Conservation (phyloP, 2,888 invertebrate species). For the Scotopteryx bipunctaria region DNA sequence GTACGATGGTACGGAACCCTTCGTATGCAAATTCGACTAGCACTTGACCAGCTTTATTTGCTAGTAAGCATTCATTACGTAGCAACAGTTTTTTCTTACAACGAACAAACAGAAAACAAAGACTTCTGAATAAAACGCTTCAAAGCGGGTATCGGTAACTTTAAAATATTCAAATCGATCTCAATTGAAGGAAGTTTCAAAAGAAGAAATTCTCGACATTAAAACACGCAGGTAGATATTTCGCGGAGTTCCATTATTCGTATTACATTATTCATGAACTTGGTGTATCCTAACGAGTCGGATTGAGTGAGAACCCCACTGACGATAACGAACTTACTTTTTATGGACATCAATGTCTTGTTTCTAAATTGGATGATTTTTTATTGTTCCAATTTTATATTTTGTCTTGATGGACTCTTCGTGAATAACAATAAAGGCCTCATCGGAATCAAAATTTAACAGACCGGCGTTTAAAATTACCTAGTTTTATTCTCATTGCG, state of each 20-base stretch:
- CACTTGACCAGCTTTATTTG: too few relatives aligned
- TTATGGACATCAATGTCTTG: constrained; percentile 60
- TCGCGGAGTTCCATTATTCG: constrained; percentile 70
- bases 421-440: constrained; percentile 24
- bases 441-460: constrained; percentile 15
- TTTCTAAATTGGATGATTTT: constrained; percentile 49
- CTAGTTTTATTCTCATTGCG: neutral
- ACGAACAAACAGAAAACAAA: constrained; percentile 15
- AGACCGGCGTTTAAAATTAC: neutral
- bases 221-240: constrained; percentile 75
- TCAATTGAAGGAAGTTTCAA: constrained; percentile 56
- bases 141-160: constrained; percentile 34
- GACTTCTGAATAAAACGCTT: constrained; percentile 25
- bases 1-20: too few relatives aligned
- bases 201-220: constrained; percentile 67
- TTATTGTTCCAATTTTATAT: constrained; percentile 30
- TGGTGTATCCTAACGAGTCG: constrained; percentile 74
- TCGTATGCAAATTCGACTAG: too few relatives aligned
- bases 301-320: constrained; percentile 65
- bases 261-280: constrained; percentile 78
- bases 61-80: too few relatives aligned
- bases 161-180: constrained; percentile 58
- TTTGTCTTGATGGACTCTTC: constrained; percentile 16
- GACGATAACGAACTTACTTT: constrained; percentile 75
- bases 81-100: neutral